Percentiles rank a stretch among this genome's conserved stretches.
Conservation (phyloP, 2,113 vertebrate species). For the Rhea americana region DNA sequence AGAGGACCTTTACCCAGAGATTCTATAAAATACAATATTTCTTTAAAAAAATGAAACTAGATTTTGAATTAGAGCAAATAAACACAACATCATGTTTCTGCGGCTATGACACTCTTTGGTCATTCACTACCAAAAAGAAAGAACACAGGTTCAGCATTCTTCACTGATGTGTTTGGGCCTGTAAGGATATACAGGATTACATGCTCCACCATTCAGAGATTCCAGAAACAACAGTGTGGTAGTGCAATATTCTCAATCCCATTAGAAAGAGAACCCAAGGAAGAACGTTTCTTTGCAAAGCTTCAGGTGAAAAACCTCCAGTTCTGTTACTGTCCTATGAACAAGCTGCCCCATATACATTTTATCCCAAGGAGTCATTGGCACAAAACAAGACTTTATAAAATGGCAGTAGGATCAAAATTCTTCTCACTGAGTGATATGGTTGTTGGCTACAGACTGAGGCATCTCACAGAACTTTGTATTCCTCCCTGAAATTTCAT, state of each 20-base stretch:
- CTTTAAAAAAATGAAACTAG: not conserved
- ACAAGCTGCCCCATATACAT: no score
- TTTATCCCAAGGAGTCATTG: no score
- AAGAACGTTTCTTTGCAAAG: no score
- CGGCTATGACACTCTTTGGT: fast-evolving
- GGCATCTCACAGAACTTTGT: no score
- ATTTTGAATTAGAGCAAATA: not conserved
- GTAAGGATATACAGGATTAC: not conserved
- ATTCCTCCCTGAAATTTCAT: no score
- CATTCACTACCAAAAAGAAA: not conserved
- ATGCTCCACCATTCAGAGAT: not conserved
- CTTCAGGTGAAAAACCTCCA: no score
- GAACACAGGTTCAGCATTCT: not conserved
- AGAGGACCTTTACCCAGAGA: not conserved
- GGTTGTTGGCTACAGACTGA: no score
- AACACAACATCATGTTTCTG: not conserved
- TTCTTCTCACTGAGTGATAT: no score
- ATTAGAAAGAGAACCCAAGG: not conserved
- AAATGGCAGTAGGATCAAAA: no score
- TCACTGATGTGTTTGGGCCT: not conserved
- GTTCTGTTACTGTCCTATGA: no score
- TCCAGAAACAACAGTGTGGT: not conserved
- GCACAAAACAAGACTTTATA: not conserved
- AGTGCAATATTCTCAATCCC: not conserved
- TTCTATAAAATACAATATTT: not conserved